Evolutionary conservation across 2,113 vertebrate species (phyloP).

Genomic region (Agelaius phoeniceus): DNA sequence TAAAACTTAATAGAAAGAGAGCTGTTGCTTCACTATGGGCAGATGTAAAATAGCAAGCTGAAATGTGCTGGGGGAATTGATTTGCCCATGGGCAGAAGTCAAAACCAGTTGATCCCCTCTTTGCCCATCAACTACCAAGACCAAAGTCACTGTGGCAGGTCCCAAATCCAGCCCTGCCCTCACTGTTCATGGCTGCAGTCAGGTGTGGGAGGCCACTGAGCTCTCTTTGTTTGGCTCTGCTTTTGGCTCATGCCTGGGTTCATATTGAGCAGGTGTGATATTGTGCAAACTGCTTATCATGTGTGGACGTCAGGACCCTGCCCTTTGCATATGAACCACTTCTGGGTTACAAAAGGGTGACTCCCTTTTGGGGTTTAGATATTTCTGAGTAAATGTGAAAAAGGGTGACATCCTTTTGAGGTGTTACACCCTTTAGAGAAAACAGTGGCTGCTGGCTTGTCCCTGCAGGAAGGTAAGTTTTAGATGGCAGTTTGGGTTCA

Average conservation of each 20-base stretch:
- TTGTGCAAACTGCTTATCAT: rapidly evolving
- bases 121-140: not conserved
- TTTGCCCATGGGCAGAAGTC: not conserved
- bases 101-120: not conserved
- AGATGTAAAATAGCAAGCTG: not conserved
- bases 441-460: not conserved
- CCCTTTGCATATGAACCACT: not conserved
- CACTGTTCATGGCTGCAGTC: not conserved
- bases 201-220: not conserved
- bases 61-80: not conserved
- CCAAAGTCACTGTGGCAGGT: not conserved
- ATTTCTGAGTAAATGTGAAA: too few species aligned
- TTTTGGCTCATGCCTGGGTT: rapidly evolving
- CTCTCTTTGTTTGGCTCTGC: not conserved
- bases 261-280: not conserved
- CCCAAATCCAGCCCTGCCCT: not conserved
- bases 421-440: not conserved
- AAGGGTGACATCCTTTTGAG: not conserved
- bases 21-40: not conserved
- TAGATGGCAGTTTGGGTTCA: not conserved
- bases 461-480: not conserved
- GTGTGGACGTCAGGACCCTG: not conserved
- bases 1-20: not conserved
- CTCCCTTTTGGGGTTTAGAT: not conserved
- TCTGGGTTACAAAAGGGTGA: not conserved